These are phyloP conservation scores for Felis catus DNA, from an alignment of 2,113 vertebrate genomes.

Conservation along the genomic window DNA sequence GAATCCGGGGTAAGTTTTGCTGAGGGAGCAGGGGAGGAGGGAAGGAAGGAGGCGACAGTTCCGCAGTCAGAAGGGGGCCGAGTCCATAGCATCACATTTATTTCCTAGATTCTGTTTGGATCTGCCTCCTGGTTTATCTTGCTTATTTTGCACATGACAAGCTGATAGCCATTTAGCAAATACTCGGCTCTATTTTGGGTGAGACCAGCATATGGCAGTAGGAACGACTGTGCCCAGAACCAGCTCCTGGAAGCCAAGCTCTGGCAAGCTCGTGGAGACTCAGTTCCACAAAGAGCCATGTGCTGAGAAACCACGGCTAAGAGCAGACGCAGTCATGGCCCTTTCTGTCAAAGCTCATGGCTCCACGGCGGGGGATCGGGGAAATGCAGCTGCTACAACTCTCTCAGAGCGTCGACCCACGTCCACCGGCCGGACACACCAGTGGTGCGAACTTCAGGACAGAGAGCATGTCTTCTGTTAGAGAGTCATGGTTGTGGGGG, in stretches of 20 bases:
- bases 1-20: too few species aligned
- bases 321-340: accelerated
- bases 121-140: not conserved
- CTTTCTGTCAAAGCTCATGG: not conserved
- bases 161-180: not conserved
- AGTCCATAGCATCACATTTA: accelerated
- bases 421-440: accelerated
- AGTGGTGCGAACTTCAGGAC: accelerated
- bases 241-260: not conserved
- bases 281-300: too few species aligned
- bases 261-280: not conserved
- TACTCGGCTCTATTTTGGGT: not conserved
- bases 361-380: accelerated
- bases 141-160: not conserved
- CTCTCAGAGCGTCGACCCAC: accelerated
- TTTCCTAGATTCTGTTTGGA: too few species aligned
- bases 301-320: not conserved
- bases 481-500: accelerated
- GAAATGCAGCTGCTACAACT: accelerated
- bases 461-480: accelerated
- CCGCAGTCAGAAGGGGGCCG: accelerated
- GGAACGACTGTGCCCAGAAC: not conserved
- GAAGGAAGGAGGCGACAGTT: not conserved
- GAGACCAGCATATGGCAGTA: not conserved
- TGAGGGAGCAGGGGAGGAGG: not conserved